Evolutionary conservation across 92 coral and sea anemone species (phyloP), one percentile per base, ranked within the genome.

Genomic region (Muricea muricata): DNA sequence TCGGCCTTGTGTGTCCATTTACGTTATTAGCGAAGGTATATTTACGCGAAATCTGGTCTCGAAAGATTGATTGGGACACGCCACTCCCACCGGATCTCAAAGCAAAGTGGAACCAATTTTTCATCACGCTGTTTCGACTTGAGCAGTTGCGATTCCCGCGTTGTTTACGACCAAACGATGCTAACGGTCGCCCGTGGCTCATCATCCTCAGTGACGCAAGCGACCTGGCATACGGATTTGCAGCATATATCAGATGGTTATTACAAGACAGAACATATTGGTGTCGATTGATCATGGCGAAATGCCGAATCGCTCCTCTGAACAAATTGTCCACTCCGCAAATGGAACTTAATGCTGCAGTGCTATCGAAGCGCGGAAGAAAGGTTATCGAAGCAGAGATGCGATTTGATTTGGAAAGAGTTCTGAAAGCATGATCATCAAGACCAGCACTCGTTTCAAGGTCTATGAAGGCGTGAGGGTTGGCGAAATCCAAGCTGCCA

Each of bases 401-500:
- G 88, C 83, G 90, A 57, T 81, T 90, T 17, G 65, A 87, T 47
- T 87, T 83, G 57, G 86, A 87, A 35, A 87, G 63, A 31, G 91
- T 82, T 20, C 56, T 87, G 52, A 85, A 73, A 85, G 83, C 73
- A 85, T 85, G 89, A 81, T 89, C 80, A 86, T 86, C 66, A 84
- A 90, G 73, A 87, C 86, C 54, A 90, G 89, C 65, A 87, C 93
- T 23, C 81, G 89, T 8, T 90, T 90, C 85, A 78, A 78, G 39
- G 84, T 87, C 40, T 87, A 83, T n/a, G 91, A 87, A 24, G 88
- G 90, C 65, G 90, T 84, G 31, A 61, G 92, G 41, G 84, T 77
- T 69, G 91, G 89, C 6, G 92, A 89, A 71, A 89, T 85, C 67
- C 89, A 89, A 34, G 91, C 84, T 1, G 88, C 90, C 28, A 83